Conservation (phyloP, 2,888 invertebrate genomes). For the Eurytoma adleriae region DNA sequence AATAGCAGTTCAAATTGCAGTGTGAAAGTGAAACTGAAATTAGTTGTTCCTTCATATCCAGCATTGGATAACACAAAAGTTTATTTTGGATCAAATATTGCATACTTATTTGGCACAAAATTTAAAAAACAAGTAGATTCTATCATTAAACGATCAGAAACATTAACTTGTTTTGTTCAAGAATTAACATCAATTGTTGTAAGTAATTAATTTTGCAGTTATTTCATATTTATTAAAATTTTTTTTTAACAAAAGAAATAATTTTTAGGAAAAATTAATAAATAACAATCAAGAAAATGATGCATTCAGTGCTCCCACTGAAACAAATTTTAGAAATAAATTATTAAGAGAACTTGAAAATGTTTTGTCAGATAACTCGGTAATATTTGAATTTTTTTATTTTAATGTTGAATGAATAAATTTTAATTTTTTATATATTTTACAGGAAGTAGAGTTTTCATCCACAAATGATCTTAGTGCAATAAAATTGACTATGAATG, state of each 20-base stretch:
- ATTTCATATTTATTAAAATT: neutral
- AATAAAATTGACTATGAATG: slow-evolving; percentile 64
- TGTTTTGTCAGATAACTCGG: slow-evolving; percentile 63
- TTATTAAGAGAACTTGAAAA: slow-evolving; percentile 64
- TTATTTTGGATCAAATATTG: slow-evolving; percentile 65
- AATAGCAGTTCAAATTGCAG: slow-evolving; percentile 45
- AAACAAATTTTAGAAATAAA: slow-evolving; percentile 42
- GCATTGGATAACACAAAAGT: slow-evolving; percentile 62
- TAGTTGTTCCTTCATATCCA: slow-evolving; percentile 69
- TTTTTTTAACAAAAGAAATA: slow-evolving; percentile 4
- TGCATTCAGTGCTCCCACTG: neutral
- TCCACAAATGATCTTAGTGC: slow-evolving; percentile 61
- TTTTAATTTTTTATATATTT: slow-evolving; percentile 28
- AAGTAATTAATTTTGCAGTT: slow-evolving; percentile 5
- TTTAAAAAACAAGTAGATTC: slow-evolving; percentile 61
- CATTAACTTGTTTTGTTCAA: slow-evolving; percentile 66
- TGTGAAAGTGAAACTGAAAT: slow-evolving; percentile 65
- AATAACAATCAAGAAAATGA: slow-evolving; percentile 10
- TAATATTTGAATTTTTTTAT: slow-evolving; percentile 51
- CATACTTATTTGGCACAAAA: slow-evolving; percentile 58
- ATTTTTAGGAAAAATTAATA: slow-evolving; percentile 40
- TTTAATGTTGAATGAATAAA: neutral
- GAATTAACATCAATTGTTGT: slow-evolving; percentile 62
- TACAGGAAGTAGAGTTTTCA: slow-evolving; percentile 63
- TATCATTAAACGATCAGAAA: slow-evolving; percentile 60